phyloP scores from a whole-genome alignment of 2,113 vertebrate species.

The Amblyopsis rosae region DNA sequence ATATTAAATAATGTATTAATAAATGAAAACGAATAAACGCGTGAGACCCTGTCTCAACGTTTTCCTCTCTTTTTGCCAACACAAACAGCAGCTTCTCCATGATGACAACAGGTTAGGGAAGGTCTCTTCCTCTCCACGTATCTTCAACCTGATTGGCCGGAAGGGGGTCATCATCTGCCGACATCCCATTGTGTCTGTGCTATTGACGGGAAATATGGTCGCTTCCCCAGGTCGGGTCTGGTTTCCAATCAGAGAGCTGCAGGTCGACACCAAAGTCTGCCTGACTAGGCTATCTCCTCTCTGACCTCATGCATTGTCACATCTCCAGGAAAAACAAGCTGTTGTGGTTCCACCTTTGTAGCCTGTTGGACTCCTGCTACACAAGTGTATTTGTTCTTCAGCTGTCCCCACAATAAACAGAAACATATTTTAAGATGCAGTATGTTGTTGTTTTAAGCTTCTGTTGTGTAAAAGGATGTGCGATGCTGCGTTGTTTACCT shows the following conservation, averaged over 20 bases:
- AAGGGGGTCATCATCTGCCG: conserved; percentile 60
- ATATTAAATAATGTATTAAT: no score
- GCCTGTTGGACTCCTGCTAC: conserved; percentile 6
- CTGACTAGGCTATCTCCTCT: conserved; percentile 10
- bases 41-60: conserved; percentile 26
- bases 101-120: conserved; percentile 49
- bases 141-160: conserved; percentile 60
- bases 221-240: conserved; percentile 53
- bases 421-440: neutral
- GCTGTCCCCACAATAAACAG: neutral
- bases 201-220: conserved; percentile 59
- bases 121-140: conserved; percentile 57
- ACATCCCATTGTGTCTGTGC: conserved; percentile 69
- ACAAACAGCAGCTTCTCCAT: conserved; percentile 70
- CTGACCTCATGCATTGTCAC: conserved; percentile 46
- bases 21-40: no score
- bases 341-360: conserved; percentile 42
- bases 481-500: conserved; percentile 30
- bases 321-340: conserved; percentile 65
- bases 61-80: conserved; percentile 42
- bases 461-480: conserved; percentile 16
- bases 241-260: conserved; percentile 24
- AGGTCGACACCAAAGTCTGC: conserved; percentile 40
- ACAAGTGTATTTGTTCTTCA: conserved; percentile 11
- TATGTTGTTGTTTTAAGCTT: conserved; percentile 3